Base-by-base conservation (phyloP, 2,888 invertebrate species). In the Rotaria macrura region DNA sequence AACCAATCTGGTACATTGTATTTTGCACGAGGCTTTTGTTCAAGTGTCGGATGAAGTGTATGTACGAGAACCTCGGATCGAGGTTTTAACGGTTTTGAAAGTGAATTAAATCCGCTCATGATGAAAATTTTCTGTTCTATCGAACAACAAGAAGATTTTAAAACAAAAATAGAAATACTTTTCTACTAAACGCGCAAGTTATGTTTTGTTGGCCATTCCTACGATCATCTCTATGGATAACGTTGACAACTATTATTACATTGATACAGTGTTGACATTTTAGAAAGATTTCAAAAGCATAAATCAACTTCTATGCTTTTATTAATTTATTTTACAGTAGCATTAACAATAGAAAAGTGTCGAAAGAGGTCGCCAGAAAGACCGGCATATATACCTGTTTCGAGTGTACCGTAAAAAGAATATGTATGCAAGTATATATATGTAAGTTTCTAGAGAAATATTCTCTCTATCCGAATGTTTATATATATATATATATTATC, bases 1-100 rank as follows among this genome's bases (percentile, higher is more conserved):
- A 79, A 79, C 79, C 79, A 79, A 79, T 79, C 79, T 79, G 79
- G 79, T 79, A 79, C 79, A 43, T 9, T 40, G 34, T 79, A 79
- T 79, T 79, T 79, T n/a, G 79, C 23, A 12, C 79, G 79, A 0
- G 79, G 79, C 43, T 79, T 79, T 79, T 79, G 43, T n/a, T 79
- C 79, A 40, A 79, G 43, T 79, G 79, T 79, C 14, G 79, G 79
- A 79, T 43, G 43, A 14, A 79, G 10, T 25, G 43, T 79, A n/a
- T 79, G 79, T 79, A 79, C 43, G 43, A 10, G n/a, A 43, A 79
- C 79, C n/a, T 79, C 79, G 3, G 79, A 79, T 43, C 79, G 79
- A 43, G 79, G 79, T 43, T 79, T 79, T n/a, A 79, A n/a, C 1
- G 79, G 79, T 43, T 79, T 79, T 20, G 79, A 79, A 25, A 79